Evolutionary conservation across 2,797 vertebrate species (phyloP).

Genomic region (Gallinago solitaria): DNA sequence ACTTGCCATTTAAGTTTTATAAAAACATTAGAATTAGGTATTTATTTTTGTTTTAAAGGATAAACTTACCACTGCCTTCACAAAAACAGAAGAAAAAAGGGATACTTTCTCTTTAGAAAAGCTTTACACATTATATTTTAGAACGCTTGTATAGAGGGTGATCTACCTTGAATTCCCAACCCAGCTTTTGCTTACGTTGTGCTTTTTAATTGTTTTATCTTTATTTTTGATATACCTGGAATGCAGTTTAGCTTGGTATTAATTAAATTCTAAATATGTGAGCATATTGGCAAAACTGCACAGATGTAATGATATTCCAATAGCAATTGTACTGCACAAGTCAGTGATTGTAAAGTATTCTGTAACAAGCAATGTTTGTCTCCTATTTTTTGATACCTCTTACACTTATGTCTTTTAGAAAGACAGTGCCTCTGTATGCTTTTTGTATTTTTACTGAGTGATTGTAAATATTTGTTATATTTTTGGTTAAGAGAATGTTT

Average conservation of each 20-base stretch:
- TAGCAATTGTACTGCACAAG: slow-evolving; percentile 87
- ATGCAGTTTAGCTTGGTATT: slow-evolving; percentile 85
- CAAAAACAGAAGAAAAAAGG: slow-evolving; percentile 26
- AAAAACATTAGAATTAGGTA: background rate
- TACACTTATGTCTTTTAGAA: slow-evolving; percentile 98
- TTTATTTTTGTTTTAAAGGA: background rate
- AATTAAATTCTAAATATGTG: slow-evolving; percentile 72
- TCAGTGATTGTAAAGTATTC: slow-evolving; percentile 86
- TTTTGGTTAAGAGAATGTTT: slow-evolving; percentile 97
- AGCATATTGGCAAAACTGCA: slow-evolving; percentile 83
- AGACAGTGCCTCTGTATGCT: slow-evolving; percentile 94
- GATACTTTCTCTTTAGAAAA: slow-evolving; percentile 59
- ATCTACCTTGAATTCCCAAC: slow-evolving; percentile 54
- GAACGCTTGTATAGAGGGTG: slow-evolving; percentile 16
- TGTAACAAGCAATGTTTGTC: slow-evolving; percentile 86
- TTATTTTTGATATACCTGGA: slow-evolving; percentile 76
- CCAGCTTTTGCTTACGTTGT: slow-evolving; percentile 61
- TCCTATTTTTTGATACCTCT: slow-evolving; percentile 90
- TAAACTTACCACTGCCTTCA: slow-evolving; percentile 4
- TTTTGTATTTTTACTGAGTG: slow-evolving; percentile 96
- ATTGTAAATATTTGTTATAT: slow-evolving; percentile 98
- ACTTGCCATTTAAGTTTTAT: background rate
- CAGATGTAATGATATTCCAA: slow-evolving; percentile 83
- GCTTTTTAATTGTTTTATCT: slow-evolving; percentile 65
- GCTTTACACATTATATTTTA: slow-evolving; percentile 61